Conservation (phyloP, 2,113 vertebrate species). For the Rhinoderma darwinii region DNA sequence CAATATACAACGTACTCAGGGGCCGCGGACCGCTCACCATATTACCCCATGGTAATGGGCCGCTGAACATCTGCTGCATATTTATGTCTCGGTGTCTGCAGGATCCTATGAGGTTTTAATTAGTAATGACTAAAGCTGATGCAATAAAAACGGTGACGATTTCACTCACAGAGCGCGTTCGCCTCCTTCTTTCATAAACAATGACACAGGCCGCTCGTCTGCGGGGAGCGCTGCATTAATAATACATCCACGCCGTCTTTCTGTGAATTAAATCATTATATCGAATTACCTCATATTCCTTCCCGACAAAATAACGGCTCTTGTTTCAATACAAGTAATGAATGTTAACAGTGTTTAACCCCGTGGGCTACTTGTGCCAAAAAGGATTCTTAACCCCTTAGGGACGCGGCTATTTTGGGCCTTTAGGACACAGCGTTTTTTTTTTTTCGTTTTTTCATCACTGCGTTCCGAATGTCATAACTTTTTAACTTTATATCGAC, state of each 20-base stretch:
- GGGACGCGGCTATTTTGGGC: too few species aligned
- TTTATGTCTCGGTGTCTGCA: not conserved
- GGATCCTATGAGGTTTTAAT: slow-evolving; percentile 30
- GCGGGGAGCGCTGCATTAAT: slow-evolving; percentile 42
- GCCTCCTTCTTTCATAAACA: slow-evolving; percentile 23
- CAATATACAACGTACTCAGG: not conserved
- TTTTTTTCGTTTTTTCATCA: too few species aligned
- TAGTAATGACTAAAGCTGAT: slow-evolving; percentile 39
- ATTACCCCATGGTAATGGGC: not conserved
- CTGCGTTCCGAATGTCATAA: too few species aligned
- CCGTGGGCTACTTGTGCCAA: not conserved
- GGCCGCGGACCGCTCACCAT: not conserved
- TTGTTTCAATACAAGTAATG: slow-evolving; percentile 17
- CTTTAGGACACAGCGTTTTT: too few species aligned
- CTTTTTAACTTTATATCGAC: too few species aligned
- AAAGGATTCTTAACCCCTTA: not conserved
- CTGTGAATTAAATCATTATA: slow-evolving; percentile 49
- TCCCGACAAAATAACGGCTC: slow-evolving; percentile 29
- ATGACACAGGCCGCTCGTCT: slow-evolving; percentile 30
- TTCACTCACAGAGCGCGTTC: slow-evolving; percentile 10
- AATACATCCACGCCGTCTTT: slow-evolving; percentile 41
- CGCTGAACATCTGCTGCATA: slow-evolving; percentile 15
- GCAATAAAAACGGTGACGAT: slow-evolving; percentile 11
- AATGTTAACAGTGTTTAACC: slow-evolving; percentile 24
- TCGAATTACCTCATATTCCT: slow-evolving; percentile 55